Evolutionary conservation across 2,888 invertebrate species (phyloP).

Genomic region (Cyclophora punctaria): DNA sequence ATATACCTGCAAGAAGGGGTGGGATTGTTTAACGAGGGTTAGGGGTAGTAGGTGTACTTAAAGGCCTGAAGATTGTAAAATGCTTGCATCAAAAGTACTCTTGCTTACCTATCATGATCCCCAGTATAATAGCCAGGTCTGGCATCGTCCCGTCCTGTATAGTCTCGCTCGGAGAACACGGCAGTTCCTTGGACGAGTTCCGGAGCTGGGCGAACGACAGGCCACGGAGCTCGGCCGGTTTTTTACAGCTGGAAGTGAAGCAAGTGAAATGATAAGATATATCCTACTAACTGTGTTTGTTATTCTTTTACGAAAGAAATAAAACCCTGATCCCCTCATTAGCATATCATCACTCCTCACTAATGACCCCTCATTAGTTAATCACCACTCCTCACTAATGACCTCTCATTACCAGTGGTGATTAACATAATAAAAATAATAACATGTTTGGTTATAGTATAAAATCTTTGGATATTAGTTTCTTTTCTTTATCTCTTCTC

Average conservation of each 20-base stretch:
- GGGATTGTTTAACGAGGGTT: too few species aligned
- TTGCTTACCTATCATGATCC: conserved; percentile 42
- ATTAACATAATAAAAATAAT: too few species aligned
- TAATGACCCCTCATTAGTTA: too few species aligned
- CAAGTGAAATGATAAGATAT: too few species aligned
- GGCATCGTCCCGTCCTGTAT: conserved; percentile 16
- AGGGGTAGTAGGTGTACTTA: not conserved
- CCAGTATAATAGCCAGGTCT: conserved; percentile 35
- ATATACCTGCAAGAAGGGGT: conserved; percentile 32
- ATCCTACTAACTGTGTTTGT: too few species aligned
- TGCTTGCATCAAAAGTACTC: not conserved
- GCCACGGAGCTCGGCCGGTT: conserved; percentile 32
- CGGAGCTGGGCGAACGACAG: conserved; percentile 29
- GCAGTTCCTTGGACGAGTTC: conserved; percentile 20
- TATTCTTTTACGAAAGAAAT: too few species aligned
- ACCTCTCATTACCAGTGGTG: too few species aligned
- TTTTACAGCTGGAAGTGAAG: conserved; percentile 31
- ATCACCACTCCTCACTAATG: too few species aligned
- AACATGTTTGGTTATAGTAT: too few species aligned
- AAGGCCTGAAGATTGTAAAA: not conserved
- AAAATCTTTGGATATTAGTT: not conserved
- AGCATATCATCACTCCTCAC: too few species aligned
- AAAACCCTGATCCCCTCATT: too few species aligned
- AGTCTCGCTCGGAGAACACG: conserved; percentile 24
- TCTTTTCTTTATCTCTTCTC: not conserved